Percentiles rank a stretch among this genome's conserved stretches.
These are phyloP conservation scores for Drosophila aldrichi DNA, from an alignment of 2,888 invertebrate species.

Conservation along the genomic window DNA sequence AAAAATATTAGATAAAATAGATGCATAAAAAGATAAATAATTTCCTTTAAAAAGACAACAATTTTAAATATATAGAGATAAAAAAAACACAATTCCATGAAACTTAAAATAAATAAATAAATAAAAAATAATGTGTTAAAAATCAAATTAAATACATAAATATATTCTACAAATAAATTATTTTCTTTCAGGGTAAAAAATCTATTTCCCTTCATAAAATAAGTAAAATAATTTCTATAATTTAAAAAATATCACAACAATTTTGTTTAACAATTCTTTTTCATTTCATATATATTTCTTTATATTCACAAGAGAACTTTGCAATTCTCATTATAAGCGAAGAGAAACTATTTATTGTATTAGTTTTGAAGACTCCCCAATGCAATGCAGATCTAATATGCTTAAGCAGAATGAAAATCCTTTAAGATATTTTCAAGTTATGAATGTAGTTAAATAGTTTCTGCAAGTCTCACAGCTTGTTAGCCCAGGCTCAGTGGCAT, in stretches of 20 bases:
- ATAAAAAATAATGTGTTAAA: too few relatives aligned
- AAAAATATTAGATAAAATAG: too few relatives aligned
- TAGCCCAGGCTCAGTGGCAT: slow-evolving; percentile 2
- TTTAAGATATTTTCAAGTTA: slow-evolving; percentile 10
- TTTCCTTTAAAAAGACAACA: too few relatives aligned
- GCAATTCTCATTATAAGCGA: neutral
- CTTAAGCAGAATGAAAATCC: slow-evolving; percentile 1
- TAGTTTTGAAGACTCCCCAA: neutral
- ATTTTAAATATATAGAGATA: too few relatives aligned
- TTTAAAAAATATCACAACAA: neutral
- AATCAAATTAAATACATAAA: too few relatives aligned
- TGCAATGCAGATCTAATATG: neutral
- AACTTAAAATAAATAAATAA: too few relatives aligned
- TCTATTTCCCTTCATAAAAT: rapidly evolving
- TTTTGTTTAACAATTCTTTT: neutral
- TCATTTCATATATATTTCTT: neutral
- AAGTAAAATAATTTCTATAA: neutral
- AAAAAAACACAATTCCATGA: too few relatives aligned
- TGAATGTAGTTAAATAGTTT: slow-evolving; percentile 11
- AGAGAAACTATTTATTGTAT: neutral
- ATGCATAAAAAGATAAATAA: too few relatives aligned
- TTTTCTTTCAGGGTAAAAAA: too few relatives aligned
- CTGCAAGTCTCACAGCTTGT: neutral
- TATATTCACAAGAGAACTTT: neutral
- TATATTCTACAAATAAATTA: too few relatives aligned